phyloP scores from a whole-genome alignment of 2,888 invertebrate species.

The Strigamia maritima region DNA sequence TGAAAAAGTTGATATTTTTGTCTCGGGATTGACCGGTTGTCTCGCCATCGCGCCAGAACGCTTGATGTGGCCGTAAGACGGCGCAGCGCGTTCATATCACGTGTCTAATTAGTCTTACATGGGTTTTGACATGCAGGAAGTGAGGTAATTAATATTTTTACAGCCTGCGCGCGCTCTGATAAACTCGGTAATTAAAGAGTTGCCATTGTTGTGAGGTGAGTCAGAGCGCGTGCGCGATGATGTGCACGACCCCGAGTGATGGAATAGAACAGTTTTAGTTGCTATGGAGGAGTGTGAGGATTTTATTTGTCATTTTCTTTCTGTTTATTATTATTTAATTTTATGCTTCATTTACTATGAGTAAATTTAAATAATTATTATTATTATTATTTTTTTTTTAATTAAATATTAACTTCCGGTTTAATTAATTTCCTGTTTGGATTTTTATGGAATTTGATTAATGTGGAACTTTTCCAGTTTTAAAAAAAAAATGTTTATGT shows the following conservation, averaged over 20 bases:
- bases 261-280: neutral
- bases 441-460: neutral
- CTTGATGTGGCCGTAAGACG: neutral
- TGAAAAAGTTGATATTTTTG: conserved; percentile 23
- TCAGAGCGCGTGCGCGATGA: neutral
- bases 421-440: neutral
- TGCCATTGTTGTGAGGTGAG: conserved; percentile 7
- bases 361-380: neutral
- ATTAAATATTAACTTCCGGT: neutral
- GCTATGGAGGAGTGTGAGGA: no score
- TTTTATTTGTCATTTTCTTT: neutral
- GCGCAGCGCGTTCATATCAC: neutral
- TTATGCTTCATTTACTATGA: no score
- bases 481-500: neutral
- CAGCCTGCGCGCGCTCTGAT: conserved; percentile 21
- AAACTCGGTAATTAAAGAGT: conserved; percentile 34
- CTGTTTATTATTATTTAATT: neutral
- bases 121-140: conserved; percentile 33
- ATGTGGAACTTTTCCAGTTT: neutral
- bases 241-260: conserved; percentile 9
- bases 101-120: conserved; percentile 35
- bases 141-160: conserved; percentile 36
- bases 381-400: neutral
- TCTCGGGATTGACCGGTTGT: neutral
- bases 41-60: neutral